Conservation (phyloP, 2,888 invertebrate species). For the Podotricha telesiphe region DNA sequence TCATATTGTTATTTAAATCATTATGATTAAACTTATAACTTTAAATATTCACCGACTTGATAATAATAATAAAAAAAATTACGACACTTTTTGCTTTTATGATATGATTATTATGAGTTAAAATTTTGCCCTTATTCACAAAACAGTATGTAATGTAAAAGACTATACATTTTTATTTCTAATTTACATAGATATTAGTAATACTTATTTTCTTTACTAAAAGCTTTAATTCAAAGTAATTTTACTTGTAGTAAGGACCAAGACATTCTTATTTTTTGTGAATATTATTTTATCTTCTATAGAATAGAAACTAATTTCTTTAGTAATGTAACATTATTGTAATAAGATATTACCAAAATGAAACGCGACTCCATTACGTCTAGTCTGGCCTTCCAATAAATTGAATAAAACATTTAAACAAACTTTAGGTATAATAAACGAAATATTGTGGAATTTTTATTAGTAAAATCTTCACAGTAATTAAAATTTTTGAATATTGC, state of each 20-base stretch:
- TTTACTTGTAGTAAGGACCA: slow-evolving; percentile 29
- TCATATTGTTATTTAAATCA: no score
- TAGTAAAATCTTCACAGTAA: slow-evolving; percentile 26
- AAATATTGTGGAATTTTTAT: slow-evolving; percentile 14
- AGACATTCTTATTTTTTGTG: slow-evolving; percentile 17
- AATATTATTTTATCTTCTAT: slow-evolving; percentile 7
- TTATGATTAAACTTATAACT: no score
- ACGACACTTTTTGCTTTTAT: no score
- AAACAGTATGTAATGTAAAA: neutral
- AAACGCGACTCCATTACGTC: slow-evolving; percentile 12
- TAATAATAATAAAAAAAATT: no score
- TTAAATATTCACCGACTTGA: no score
- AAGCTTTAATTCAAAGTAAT: slow-evolving; percentile 29
- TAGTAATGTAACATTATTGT: slow-evolving; percentile 21
- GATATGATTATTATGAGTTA: no score
- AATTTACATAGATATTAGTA: slow-evolving; percentile 9
- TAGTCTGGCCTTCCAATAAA: slow-evolving; percentile 23
- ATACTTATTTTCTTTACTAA: slow-evolving; percentile 11
- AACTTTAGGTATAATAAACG: slow-evolving; percentile 12
- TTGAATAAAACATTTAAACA: slow-evolving; percentile 13
- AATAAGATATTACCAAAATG: slow-evolving; percentile 16
- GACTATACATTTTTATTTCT: neutral
- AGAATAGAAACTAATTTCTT: slow-evolving; percentile 18
- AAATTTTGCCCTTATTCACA: no score
- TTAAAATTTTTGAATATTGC: slow-evolving; percentile 51